Base-by-base conservation (phyloP, 1,140 invertebrate species). In the Heliconius melpomene region DNA sequence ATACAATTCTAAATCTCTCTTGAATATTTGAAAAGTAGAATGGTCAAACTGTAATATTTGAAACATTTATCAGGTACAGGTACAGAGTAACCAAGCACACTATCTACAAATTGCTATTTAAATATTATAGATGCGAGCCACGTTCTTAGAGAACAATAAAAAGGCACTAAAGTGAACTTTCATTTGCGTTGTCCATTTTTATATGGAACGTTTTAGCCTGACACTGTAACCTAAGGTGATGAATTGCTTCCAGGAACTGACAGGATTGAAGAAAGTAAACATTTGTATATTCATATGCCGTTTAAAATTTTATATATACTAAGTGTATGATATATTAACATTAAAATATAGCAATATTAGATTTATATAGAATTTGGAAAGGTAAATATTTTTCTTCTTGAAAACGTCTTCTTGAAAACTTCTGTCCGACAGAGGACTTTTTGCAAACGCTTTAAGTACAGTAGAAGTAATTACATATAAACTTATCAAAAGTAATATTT, bases 101-200 rank as follows among this genome's bases (percentile, higher is more conserved):
- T 57, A 54, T 18, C 50, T 52, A 32, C 50, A 73, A 80, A 73
- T 75, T 80, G 76, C 72, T 74, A 74, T 80, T 77, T 75, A 79
- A 73, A 79, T 46, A 79, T 83, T 80, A 81, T 32, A 46, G 52
- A 85, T 83, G 82, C 84, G 20, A 71, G 80, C 2, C 75, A 78
- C 84, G 82, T 85, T 81, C 79, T 36, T 74, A 79, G 74, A 72
- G 79, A 82, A 81, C 75, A 77, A 83, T 85, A 85, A 85, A 83
- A 85, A 79, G 77, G 70, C 77, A 76, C 73, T 85, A 81, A 83
- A 85, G 78, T 75, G 73, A 79, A 79, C 79, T 77, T 83, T 80
- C 75, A 81, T 83, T 83, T 78, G 80, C 75, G 77, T 83, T 81
- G 77, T 79, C 79, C 77, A 79, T 81, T 80, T 79, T 77, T 80